Base-by-base conservation (phyloP, 2,888 invertebrate genomes). In the Ernsta delagoae region DNA sequence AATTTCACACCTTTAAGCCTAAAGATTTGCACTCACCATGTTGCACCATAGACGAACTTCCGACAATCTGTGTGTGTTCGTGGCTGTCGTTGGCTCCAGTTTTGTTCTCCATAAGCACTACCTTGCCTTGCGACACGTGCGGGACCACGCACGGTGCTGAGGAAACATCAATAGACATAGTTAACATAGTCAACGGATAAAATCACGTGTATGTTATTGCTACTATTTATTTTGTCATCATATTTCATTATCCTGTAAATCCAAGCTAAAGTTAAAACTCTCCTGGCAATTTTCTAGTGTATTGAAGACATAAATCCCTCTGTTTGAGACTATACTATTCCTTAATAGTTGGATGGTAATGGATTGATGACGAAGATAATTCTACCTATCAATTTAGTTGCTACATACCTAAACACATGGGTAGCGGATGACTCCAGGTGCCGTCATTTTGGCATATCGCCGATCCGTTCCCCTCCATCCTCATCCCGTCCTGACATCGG, bases 371-470 rank as follows among this genome's bases (percentile, higher is more conserved):
- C 6, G 6, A 36, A 5, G 36, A 36, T 36, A 4, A 4, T 36
- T 4, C 36, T 36, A 36, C 36, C 36, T 5, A 36, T 36, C 36
- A 36, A 36, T 8, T 41, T 41, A 8, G 7, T 4, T 43, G 3
- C 43, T 6, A 67, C 79, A 91, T 83, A 97, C 97, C 97, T 80
- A 97, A 94, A 82, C 99, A 99, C 88, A 96, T 96, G 0, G 99
- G 99, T 70, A 98, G 87, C 0, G 97, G 96, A 86, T 98, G 97
- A 76, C 98, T 96, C 99, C 99, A 99, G 75, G 96, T 96, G 0
- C 99, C 99, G 85, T 98, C 98, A 74, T 96, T 97, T 88, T 97
- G 97, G 80, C 99, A 99, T 9, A 99, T 97, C 0, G 98, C 97
- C 1, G 98, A 98, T 0, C 97, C 96, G 76, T 97, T 96, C 0